These are phyloP conservation scores for Rhopalosiphum padi DNA, from an alignment of 1,140 invertebrate species.

Conservation along the genomic window DNA sequence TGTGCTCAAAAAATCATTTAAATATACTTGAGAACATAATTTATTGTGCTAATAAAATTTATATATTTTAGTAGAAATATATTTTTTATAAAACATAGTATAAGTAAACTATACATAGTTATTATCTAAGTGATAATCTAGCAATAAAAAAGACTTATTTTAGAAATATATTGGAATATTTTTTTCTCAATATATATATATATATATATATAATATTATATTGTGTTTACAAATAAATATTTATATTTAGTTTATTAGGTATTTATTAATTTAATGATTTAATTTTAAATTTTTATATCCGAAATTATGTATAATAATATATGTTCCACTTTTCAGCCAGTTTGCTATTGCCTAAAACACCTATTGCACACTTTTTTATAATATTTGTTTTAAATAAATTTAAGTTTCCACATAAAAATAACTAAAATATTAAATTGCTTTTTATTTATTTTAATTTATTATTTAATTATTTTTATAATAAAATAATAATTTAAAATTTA, in stretches of 20 bases:
- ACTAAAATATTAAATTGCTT: no score
- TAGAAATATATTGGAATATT: background rate
- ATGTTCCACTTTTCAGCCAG: background rate
- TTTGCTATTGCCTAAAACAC: no score
- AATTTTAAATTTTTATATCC: background rate
- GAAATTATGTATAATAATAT: background rate
- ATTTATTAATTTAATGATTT: background rate
- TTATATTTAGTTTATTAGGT: background rate
- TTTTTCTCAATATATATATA: background rate
- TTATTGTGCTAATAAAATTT: background rate
- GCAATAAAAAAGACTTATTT: constrained; percentile 36
- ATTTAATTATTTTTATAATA: no score
- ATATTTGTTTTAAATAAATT: no score
- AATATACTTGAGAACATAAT: background rate
- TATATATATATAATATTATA: background rate
- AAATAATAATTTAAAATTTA: no score
- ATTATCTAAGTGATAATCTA: background rate
- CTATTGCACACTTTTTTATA: no score
- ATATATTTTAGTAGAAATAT: background rate
- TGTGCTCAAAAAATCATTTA: constrained; percentile 18
- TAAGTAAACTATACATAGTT: background rate
- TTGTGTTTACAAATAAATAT: background rate
- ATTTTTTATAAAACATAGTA: background rate
- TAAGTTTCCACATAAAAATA: no score
- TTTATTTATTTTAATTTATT: background rate